Base-by-base conservation (phyloP, 1,140 invertebrate species). In the Goniozus legneri region DNA sequence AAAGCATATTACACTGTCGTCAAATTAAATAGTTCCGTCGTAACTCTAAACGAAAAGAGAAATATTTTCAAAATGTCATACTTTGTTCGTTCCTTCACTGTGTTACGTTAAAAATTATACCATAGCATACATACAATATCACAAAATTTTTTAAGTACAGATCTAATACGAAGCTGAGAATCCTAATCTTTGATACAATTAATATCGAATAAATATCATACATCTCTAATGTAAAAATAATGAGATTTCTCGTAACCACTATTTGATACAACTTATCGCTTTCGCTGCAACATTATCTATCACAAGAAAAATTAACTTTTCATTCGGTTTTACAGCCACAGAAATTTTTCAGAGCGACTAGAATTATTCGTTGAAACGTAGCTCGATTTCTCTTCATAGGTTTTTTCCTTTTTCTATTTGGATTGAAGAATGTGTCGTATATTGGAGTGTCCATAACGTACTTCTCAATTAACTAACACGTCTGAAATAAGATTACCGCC, bases 261-360 rank as follows among this genome's bases (percentile, higher is more conserved):
- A 18, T 41, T 38, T 14, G 19, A 21, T 20, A 20, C n/a, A 13
- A 37, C 12, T 33, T 18, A 15, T 30, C 21, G 19, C n/a, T 8
- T 45, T 45, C 37, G 19, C 42, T 24, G 38, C 19, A 38, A 14
- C 24, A 37, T 31, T 27, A 31, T 43, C 54, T 47, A 54, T 54
- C 54, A 44, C 54, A 56, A 27, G 33, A 10, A 47, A 45, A 47
- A 34, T 20, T 20, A 44, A 31, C 21, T 38, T 18, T 39, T 54
- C 35, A 27, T 41, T 40, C 35, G 19, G 19, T 40, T 16, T 53
- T 43, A 24, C 46, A 46, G 45, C 43, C 43, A 35, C 47, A 19
- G 30, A 36, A 55, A 41, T 37, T 32, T 34, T 45, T 40, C 32
- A 49, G 43, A 56, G 32, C 50, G 57, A 60, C 57, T 59, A 61